Evolutionary conservation across 1,140 invertebrate species (phyloP).

Genomic region (Fopius arisanus): DNA sequence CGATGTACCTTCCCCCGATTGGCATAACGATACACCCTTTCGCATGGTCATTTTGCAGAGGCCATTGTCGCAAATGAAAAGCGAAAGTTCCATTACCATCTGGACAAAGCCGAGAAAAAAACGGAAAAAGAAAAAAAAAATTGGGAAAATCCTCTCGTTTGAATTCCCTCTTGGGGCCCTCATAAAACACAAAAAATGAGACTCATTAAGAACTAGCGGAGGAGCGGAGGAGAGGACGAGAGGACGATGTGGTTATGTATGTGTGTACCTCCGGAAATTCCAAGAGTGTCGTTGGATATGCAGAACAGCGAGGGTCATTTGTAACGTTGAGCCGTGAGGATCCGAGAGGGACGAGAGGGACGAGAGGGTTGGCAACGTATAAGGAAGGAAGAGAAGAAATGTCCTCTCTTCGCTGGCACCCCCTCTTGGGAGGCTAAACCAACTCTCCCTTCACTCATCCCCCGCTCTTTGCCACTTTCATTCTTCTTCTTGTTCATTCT

Average conservation of each 20-base stretch:
- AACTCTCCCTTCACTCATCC: constrained; percentile 13
- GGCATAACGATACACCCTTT: constrained; percentile 6
- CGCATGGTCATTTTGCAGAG: background rate
- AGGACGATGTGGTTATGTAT: background rate
- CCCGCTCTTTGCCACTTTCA: constrained; percentile 17
- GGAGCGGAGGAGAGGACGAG: background rate
- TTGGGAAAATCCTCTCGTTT: background rate
- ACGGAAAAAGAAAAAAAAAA: background rate
- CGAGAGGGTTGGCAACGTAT: background rate
- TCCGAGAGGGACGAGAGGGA: constrained; percentile 23
- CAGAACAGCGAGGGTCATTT: constrained; percentile 50
- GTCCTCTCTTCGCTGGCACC: background rate
- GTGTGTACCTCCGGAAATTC: constrained; percentile 17
- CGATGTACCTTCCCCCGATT: background rate
- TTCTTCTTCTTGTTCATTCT: constrained; percentile 8
- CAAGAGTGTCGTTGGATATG: constrained; percentile 49
- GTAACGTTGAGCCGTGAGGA: constrained; percentile 46
- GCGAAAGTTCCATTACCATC: background rate
- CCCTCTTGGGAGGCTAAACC: constrained; percentile 18
- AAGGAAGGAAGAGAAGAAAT: background rate
- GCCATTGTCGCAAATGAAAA: background rate
- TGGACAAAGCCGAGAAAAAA: too few species aligned
- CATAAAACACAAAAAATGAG: background rate
- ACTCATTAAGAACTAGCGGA: background rate
- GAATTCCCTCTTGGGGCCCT: background rate